Evolutionary conservation across 2,113 vertebrate species (phyloP), one percentile per base, ranked within the genome.

Genomic region (Phocoena phocoena): DNA sequence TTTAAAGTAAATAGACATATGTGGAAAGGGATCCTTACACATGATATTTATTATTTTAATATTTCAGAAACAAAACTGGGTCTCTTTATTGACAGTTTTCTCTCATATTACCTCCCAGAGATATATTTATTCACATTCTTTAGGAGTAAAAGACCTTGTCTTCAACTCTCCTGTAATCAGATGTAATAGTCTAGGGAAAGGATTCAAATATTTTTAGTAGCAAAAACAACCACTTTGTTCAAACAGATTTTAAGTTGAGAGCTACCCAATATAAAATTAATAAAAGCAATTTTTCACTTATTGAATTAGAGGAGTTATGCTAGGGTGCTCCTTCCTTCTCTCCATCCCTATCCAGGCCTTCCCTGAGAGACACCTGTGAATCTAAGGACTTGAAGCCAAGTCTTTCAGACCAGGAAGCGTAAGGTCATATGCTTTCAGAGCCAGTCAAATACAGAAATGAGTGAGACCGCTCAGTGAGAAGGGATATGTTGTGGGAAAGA

Each of bases 1-100:
- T 36, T 80, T 63, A 77, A 38, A 15, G n/a, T 80, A 71, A 92
- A 70, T 55, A 82, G 44, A 67, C 47, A 55, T 15, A 55, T 77
- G 50, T 62, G 28, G 33, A 90, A 92, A 89, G 28, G 7, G 4
- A 47, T 68, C 31, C 17, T 36, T 92, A 23, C 8, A 53, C 0
- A n/a, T 89, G 7, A 31, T 62, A 94, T 68, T 65, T 25, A 65
- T 94, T 97, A 71, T 65, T 67, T 97, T 91, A 92, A 53, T 68
- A 87, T 87, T 83, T 90, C 47, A 80, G 25, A 68, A 47, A 82
- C 25, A 62, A 88, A 79, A 23, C 12, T 83, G 23, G 2, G 2
- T 74, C 74, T 81, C 36, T 58, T 96, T 73, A 60, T 36, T 33
- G 62, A 55, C 7, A 28, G 5, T 44, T 87, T 90, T 84, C 15